Conservation (phyloP, 2,888 invertebrate species). For the Sarcophaga subvicina region DNA sequence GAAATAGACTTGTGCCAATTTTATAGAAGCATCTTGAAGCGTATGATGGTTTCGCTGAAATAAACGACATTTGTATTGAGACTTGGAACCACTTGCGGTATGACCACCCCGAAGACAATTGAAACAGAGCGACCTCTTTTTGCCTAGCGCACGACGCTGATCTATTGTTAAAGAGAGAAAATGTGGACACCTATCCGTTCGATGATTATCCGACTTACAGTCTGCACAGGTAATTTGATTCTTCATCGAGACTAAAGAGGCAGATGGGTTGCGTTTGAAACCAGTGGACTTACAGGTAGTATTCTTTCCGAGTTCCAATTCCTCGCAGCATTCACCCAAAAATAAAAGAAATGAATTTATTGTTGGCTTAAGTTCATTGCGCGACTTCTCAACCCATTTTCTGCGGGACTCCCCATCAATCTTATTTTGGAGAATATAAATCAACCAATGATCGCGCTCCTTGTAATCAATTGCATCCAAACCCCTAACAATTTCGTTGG, state of each 20-base stretch:
- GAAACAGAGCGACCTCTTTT: neutral
- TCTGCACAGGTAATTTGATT: neutral
- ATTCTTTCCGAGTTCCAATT: neutral
- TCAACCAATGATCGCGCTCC: slow-evolving; percentile 18
- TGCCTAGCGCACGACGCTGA: neutral
- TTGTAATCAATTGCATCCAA: slow-evolving; percentile 39
- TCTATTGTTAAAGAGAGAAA: slow-evolving; percentile 24
- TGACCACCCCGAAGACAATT: slow-evolving; percentile 25
- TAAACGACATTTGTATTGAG: slow-evolving; percentile 1
- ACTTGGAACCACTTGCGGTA: neutral
- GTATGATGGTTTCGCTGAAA: slow-evolving; percentile 21
- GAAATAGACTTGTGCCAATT: too few species aligned
- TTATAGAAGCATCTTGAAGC: neutral
- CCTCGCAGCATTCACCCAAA: neutral
- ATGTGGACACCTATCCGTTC: slow-evolving; percentile 12
- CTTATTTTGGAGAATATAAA: too few species aligned
- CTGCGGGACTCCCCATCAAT: slow-evolving; percentile 1
- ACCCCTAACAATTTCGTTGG: slow-evolving; percentile 39
- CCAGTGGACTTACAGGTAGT: neutral
- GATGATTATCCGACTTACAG: slow-evolving; percentile 15
- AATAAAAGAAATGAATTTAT: slow-evolving; percentile 9
- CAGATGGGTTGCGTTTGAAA: neutral
- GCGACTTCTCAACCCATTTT: slow-evolving; percentile 19
- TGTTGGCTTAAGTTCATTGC: neutral
- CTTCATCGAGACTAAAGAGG: slow-evolving; percentile 10